These are phyloP conservation scores for Hemaris fuciformis DNA, from an alignment of 2,888 invertebrate species.

Conservation along the genomic window DNA sequence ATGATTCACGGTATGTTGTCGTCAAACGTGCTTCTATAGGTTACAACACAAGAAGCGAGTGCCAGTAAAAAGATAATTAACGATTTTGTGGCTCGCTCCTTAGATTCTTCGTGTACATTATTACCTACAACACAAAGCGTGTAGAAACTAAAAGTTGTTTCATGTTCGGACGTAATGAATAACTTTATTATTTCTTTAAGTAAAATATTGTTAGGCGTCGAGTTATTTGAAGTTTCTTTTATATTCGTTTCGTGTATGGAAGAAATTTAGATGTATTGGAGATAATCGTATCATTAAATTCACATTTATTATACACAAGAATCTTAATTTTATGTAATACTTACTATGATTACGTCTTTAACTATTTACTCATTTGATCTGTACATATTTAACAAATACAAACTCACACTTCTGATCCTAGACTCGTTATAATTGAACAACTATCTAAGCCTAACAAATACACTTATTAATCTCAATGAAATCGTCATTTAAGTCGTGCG, in stretches of 20 bases:
- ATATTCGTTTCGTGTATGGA: not conserved
- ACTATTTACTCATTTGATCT: not conserved
- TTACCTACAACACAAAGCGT: not conserved
- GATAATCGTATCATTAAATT: not conserved
- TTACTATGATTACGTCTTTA: not conserved
- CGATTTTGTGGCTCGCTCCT: conserved; percentile 26
- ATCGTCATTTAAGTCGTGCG: too few relatives aligned
- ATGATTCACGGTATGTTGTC: conserved; percentile 38
- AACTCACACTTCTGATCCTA: too few relatives aligned
- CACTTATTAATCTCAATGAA: too few relatives aligned
- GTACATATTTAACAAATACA: too few relatives aligned
- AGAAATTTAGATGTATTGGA: not conserved
- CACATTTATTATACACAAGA: not conserved
- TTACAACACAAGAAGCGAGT: conserved; percentile 25
- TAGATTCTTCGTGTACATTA: conserved; percentile 23
- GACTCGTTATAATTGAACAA: too few relatives aligned
- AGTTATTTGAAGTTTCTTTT: conserved; percentile 4
- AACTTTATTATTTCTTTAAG: not conserved
- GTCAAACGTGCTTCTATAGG: conserved; percentile 33
- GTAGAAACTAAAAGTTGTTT: conserved; percentile 9
- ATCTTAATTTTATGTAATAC: not conserved
- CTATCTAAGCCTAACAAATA: too few relatives aligned
- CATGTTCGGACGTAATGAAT: conserved; percentile 9
- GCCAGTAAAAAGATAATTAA: conserved; percentile 33
- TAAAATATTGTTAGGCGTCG: not conserved